Conservation (phyloP, 2,113 vertebrate species). For the Amazona guildingii region DNA sequence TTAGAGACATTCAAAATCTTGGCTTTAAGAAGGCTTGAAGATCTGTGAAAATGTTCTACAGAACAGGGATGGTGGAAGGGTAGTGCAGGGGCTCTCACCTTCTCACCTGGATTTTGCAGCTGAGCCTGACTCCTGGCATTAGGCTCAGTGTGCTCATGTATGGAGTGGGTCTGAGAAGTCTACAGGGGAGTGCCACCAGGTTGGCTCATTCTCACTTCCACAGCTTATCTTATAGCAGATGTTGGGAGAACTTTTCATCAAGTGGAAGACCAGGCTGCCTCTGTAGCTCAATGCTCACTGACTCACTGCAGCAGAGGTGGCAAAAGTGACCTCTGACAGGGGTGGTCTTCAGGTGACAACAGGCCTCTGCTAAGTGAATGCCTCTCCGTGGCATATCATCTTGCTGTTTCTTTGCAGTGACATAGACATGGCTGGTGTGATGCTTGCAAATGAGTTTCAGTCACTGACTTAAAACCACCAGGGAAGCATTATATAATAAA, state of each 20-base stretch:
- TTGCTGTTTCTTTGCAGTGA: neutral
- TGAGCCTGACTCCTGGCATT: neutral
- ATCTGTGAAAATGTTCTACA: neutral
- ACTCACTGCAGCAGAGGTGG: neutral
- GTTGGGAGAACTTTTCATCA: neutral
- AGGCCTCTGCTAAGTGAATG: neutral
- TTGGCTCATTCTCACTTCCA: neutral
- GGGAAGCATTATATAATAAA: neutral
- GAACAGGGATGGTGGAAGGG: neutral
- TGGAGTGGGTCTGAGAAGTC: neutral
- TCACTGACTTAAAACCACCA: neutral
- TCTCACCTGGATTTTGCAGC: neutral
- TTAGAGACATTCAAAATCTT: neutral
- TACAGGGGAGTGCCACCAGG: neutral
- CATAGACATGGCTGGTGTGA: neutral
- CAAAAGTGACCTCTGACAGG: neutral
- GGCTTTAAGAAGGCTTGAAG: neutral
- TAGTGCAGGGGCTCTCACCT: neutral
- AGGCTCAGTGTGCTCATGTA: neutral
- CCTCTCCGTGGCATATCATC: accelerated
- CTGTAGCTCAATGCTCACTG: neutral
- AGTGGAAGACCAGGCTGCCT: neutral
- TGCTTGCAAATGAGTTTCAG: neutral
- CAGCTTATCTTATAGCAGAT: neutral
- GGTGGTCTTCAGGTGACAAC: neutral